Percentiles rank a stretch among this genome's conserved stretches.
These are phyloP conservation scores for Kryptopterus vitreolus DNA, from an alignment of 2,797 vertebrate genomes.

Conservation along the genomic window DNA sequence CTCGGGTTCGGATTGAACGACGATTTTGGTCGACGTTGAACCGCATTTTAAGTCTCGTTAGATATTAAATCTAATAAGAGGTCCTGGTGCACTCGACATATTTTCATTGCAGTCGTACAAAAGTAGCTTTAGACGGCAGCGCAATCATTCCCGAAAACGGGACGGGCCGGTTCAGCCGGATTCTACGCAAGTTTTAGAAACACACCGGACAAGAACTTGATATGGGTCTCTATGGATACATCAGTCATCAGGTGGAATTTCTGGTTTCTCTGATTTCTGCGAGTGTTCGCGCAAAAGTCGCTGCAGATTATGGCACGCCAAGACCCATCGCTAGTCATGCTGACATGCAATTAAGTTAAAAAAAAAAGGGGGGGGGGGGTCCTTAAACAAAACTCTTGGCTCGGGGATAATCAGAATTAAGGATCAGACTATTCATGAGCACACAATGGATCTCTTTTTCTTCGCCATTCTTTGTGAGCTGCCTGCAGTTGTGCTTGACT, in stretches of 20 bases:
- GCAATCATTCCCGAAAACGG: constrained; percentile 58
- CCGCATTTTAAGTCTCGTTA: not conserved
- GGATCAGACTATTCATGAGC: not conserved
- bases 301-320: not conserved
- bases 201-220: constrained; percentile 47
- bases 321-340: not conserved
- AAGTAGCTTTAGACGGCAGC: constrained; percentile 50
- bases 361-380: too few relatives aligned
- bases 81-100: not conserved
- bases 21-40: not conserved
- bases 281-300: not conserved
- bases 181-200: constrained; percentile 46
- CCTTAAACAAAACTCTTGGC: not conserved
- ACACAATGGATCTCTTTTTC: not conserved
- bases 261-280: not conserved
- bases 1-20: not conserved
- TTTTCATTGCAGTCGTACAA: not conserved
- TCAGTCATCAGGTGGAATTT: constrained; percentile 54
- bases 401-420: not conserved
- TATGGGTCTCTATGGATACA: constrained; percentile 66
- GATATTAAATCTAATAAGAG: not conserved
- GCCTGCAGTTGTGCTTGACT: not conserved
- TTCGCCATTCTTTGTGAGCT: not conserved
- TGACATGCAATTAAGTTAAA: not conserved
- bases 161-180: constrained; percentile 68